Evolutionary conservation across 2,797 vertebrate species (phyloP), one percentile per base, ranked within the genome.

Genomic region (Gymnoscopelus braueri): DNA sequence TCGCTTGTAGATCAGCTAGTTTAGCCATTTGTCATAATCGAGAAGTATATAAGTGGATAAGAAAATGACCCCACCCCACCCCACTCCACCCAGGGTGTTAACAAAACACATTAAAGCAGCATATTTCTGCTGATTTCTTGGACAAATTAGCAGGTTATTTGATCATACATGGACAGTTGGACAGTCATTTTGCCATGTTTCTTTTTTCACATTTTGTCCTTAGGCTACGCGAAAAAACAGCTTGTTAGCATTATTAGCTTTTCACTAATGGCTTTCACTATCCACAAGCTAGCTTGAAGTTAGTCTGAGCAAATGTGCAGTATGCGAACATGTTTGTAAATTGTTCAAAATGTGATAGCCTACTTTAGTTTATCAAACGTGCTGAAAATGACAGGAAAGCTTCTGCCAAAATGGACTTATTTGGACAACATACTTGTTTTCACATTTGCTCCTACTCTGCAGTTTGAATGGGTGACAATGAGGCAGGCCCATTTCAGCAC

Each of bases 381-480:
- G 9, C n/a, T 5, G 59, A 61, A 61, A 79, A 65, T 7, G 35
- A 55, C 55, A 82, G 54, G 53, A 67, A 79, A 52, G 55, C 54
- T 50, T 76, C 48, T 44, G 71, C 47, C 39, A 75, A 68, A 79
- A 72, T 76, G 32, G 4, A 80, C 15, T 1, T 67, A 76, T 81
- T 78, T 72, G 66, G 72, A 80, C 74, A 60, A 81, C 75, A 75
- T 62, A 39, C 71, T 82, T 72, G 74, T 86, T 85, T 85, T 84
- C 72, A 85, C 68, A 82, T 87, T 88, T 77, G 82, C 62, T 84
- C 89, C 84, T 81, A 85, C 75, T 79, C 83, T 85, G 84, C 86
- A 85, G 70, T 90, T 87, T 89, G 71, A 87, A 84, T 57, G 79
- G 69, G 57, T 81, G 78, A 89, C 87, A 91, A 90, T 85, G 77